These are phyloP conservation scores for Entomyzon cyanotis DNA, from an alignment of 2,113 vertebrate species.

Conservation along the genomic window DNA sequence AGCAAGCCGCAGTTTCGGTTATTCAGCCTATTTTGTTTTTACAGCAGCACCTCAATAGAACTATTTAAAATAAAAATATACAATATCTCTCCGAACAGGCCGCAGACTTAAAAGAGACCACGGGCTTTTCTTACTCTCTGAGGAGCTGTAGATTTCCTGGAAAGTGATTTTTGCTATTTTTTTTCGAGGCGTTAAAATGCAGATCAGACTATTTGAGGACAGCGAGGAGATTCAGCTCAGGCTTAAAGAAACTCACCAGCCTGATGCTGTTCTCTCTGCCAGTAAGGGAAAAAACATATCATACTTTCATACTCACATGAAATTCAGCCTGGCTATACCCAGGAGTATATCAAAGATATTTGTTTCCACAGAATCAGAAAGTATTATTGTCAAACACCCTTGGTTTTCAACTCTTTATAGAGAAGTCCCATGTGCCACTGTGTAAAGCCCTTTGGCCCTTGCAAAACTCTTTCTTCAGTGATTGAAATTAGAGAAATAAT, in stretches of 20 bases:
- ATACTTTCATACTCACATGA: background rate
- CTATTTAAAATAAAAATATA: constrained; percentile 32
- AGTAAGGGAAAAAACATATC: background rate
- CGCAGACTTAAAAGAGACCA: background rate
- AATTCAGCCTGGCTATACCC: constrained; percentile 30
- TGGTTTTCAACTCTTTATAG: constrained; percentile 8
- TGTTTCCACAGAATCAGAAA: constrained; percentile 35
- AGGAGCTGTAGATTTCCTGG: background rate
- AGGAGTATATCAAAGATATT: background rate
- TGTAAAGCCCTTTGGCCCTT: background rate
- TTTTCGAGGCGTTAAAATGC: constrained; percentile 30
- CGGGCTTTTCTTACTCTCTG: background rate
- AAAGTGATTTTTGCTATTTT: background rate
- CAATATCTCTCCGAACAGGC: background rate
- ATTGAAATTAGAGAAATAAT: constrained; percentile 23
- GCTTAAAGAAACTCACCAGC: constrained; percentile 21
- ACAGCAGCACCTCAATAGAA: background rate
- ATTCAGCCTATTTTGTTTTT: constrained; percentile 33
- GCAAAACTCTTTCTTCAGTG: background rate
- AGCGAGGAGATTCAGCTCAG: background rate
- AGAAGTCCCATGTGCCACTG: background rate
- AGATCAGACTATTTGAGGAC: constrained; percentile 22
- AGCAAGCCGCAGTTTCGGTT: background rate
- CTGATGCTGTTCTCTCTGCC: background rate
- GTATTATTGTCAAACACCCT: constrained; percentile 8